Percentiles rank a stretch among this genome's conserved stretches.
These are phyloP conservation scores for Peromyscus nudipes DNA, from an alignment of 2,797 vertebrate species.

Conservation along the genomic window DNA sequence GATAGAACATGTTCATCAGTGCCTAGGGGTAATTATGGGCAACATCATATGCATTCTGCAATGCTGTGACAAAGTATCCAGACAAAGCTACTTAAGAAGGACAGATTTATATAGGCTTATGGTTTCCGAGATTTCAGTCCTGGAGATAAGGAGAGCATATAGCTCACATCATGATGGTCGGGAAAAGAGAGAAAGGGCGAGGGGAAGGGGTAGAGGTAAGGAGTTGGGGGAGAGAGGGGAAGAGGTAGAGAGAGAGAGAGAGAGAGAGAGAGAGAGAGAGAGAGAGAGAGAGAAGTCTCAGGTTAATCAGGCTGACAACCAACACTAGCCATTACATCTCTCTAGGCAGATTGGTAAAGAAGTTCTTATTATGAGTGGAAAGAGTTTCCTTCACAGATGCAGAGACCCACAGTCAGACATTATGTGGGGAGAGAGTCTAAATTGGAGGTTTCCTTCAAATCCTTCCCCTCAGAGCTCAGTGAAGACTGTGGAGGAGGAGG, in stretches of 20 bases:
- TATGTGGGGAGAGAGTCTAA: not conserved
- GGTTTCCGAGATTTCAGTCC: not conserved
- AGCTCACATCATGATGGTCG: not conserved
- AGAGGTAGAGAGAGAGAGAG: not conserved
- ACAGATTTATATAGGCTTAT: not conserved
- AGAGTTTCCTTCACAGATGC: not conserved
- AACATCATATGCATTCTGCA: no score
- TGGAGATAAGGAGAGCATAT: not conserved
- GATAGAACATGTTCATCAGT: not conserved
- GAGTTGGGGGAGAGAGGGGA: not conserved
- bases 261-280: not conserved
- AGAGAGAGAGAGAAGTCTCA: not conserved
- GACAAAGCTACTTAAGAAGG: not conserved
- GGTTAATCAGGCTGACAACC: not conserved
- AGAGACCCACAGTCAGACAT: not conserved
- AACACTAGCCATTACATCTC: not conserved
- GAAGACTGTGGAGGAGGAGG: not conserved
- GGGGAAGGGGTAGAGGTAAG: not conserved
- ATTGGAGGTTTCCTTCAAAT: not conserved
- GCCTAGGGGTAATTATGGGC: no score
- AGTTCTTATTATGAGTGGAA: not conserved
- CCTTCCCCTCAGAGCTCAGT: not conserved
- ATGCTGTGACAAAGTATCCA: not conserved
- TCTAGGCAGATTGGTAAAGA: not conserved
- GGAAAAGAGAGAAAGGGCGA: not conserved